Evolutionary conservation across 2,888 invertebrate species (phyloP), one percentile per base, ranked within the genome.

Genomic region (Dasysyrphus albostriatus): DNA sequence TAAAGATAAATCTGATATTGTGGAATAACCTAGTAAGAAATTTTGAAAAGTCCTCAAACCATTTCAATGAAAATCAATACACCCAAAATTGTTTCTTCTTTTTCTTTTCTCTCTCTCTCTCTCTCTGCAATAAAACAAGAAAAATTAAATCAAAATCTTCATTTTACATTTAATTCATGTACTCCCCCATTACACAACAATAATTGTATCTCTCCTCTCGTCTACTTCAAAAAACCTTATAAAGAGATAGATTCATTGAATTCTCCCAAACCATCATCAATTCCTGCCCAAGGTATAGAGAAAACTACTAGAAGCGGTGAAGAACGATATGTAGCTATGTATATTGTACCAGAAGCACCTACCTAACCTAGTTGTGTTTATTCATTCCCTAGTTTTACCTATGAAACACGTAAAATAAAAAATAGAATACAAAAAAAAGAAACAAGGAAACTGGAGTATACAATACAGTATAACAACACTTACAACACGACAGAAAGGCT

Each of bases 321-420:
- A 39, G 19, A 59, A 19, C 54, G 29, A 39, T 10, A 32, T 24
- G 24, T 24, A 24, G 24, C 10, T 9, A 37, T 39, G 4, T n/a
- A n/a, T n/a, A n/a, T n/a, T 39, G 0, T 16, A 16, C 32, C 32
- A 54, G 1, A 67, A 67, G 67, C 37, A 67, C 67, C 69, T 70
- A 78, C 85, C 85, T 85, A 82, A 85, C 85, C 85, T 77, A 78
- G 67, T 85, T 85, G 42, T 32, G 42, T 32, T 72, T 67, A 49
- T 67, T 67, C 49, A 19, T 37, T 51, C 67, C 61, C 14, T 54
- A 69, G 69, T 69, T 54, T 69, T 29, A 19, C 29, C 63, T 79
- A 65, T 75, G 75, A 24, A 54, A 75, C 34, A 67, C 37, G 61
- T 19, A 72, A 59, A 42, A 42, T 39, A 37, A 16, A 32, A 47